Evolutionary conservation across 1,140 invertebrate genomes (phyloP).

Genomic region (Trichonephila clavipes): DNA sequence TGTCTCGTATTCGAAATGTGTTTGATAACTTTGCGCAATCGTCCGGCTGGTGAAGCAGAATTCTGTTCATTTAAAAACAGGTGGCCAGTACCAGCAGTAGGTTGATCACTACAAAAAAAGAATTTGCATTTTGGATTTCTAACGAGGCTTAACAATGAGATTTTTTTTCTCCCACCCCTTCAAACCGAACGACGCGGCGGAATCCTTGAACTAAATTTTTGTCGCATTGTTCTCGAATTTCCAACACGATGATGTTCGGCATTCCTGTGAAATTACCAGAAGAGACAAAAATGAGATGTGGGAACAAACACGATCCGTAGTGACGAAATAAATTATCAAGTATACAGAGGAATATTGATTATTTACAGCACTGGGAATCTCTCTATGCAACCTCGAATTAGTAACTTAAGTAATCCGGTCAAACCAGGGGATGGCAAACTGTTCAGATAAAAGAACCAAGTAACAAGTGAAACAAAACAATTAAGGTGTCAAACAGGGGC

Average conservation of each 20-base stretch:
- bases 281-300: neutral
- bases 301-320: neutral
- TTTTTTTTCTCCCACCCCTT: neutral
- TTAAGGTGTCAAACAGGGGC: too few relatives aligned
- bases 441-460: too few relatives aligned
- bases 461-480: too few relatives aligned
- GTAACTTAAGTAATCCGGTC: too few relatives aligned
- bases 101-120: neutral
- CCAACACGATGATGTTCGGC: neutral
- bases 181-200: neutral
- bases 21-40: too few relatives aligned
- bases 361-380: too few relatives aligned
- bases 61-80: neutral
- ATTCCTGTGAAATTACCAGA: neutral
- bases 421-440: too few relatives aligned
- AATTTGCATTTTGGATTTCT: neutral
- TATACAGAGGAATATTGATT: too few relatives aligned
- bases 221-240: neutral
- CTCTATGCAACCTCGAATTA: too few relatives aligned
- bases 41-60: neutral
- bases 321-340: too few relatives aligned
- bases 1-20: too few relatives aligned
- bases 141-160: neutral
- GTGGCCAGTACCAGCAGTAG: neutral
- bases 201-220: constrained; percentile 12